Conservation (phyloP, 1,140 invertebrate species). For the Nomia melanderi region DNA sequence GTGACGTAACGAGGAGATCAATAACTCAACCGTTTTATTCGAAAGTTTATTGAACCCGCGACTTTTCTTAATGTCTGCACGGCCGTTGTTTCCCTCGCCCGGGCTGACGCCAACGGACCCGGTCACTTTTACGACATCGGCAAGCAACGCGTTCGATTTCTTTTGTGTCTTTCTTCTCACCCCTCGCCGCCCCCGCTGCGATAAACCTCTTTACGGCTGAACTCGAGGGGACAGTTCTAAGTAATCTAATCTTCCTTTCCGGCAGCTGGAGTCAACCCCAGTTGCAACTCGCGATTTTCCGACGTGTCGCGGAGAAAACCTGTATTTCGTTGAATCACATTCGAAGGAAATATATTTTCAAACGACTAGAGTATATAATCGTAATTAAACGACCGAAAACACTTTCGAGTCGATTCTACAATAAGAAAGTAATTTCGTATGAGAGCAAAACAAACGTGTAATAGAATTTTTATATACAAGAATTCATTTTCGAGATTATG, state of each 20-base stretch:
- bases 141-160: neutral
- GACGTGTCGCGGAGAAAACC: neutral
- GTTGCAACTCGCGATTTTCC: neutral
- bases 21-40: conserved; percentile 58
- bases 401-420: too few relatives aligned
- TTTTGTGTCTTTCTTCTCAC: neutral
- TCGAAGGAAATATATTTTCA: too few relatives aligned
- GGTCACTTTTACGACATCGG: conserved; percentile 15
- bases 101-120: neutral
- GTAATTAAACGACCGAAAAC: too few relatives aligned
- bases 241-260: conserved; percentile 42
- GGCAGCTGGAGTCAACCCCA: neutral
- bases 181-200: neutral
- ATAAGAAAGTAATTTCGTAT: too few relatives aligned
- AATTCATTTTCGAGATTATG: too few relatives aligned
- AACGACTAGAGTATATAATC: too few relatives aligned
- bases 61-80: conserved; percentile 22
- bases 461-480: too few relatives aligned
- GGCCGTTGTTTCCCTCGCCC: neutral
- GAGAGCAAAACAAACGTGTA: too few relatives aligned
- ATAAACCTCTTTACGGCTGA: conserved; percentile 32
- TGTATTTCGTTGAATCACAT: neutral
- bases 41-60: conserved; percentile 50
- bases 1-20: conserved; percentile 65
- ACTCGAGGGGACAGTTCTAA: conserved; percentile 25